Evolutionary conservation across 2,113 vertebrate species (phyloP), one percentile per base, ranked within the genome.

Genomic region (Istiophorus platypterus): DNA sequence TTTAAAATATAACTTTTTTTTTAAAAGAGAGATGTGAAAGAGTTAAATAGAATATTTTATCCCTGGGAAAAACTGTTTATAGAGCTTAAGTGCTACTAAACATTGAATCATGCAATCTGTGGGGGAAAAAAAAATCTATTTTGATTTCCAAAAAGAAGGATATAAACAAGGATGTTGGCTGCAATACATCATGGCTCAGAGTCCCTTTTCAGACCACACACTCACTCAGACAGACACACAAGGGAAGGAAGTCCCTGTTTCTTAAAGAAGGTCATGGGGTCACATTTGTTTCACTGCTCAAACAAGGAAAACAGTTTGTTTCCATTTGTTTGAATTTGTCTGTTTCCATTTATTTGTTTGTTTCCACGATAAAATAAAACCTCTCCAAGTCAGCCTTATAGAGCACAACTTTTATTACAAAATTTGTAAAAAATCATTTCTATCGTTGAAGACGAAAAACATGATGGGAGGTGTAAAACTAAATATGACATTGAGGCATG

Each of bases 231-330:
- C 74, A 18, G 41, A 68, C 65, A 90, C 88, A 90, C 86, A 87
- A 45, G 73, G 58, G 24, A 71, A 80, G 76, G 80, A 89, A 84
- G 79, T 77, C 27, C 26, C 27, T 72, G 42, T 51, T n/a, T 49
- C 42, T 77, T 84, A 15, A 63, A 76, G 49, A 49, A 76, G 88
- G 89, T 90, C 89, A 87, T 1, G 2, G 37, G 90, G 72, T 91
- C 62, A 89, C 37, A 56, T 83, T 85, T 83, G 83, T 76, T 65
- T 88, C 63, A 59, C 78, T 67, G 61, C 62, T 81, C 80, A 86
- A 88, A 91, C 85, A 90, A 73, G 29, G n/a, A 31, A 80, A 78
- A 75, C 54, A 22, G 18, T 66, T 85, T 82, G 37, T 78, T 75
- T 83, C 17, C 70, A 68, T 78, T 81, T 77, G 52, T 68, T 51